These are phyloP conservation scores for Hypocryptadius cinnamomeus DNA, from an alignment of 2,113 vertebrate species.

Conservation along the genomic window DNA sequence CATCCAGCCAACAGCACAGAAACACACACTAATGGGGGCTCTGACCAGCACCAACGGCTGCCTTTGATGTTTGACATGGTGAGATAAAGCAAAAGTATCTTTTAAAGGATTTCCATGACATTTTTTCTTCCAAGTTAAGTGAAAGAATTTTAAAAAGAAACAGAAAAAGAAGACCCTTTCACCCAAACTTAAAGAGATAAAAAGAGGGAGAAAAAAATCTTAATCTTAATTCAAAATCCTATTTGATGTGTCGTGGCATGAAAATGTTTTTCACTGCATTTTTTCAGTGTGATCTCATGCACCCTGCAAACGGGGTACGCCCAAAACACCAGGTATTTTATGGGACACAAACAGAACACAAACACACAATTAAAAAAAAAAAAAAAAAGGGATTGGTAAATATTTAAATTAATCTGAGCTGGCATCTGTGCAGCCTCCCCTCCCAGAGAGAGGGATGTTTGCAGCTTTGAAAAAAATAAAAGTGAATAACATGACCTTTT, in stretches of 20 bases:
- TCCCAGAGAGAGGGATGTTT: conserved; percentile 46
- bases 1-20: neutral
- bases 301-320: conserved; percentile 79
- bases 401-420: conserved; percentile 61
- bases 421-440: conserved; percentile 59
- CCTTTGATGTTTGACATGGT: neutral
- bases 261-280: conserved; percentile 95
- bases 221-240: conserved; percentile 85
- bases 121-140: neutral
- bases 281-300: conserved; percentile 90
- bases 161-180: conserved; percentile 19
- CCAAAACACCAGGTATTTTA: conserved; percentile 81
- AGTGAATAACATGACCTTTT: conserved; percentile 51
- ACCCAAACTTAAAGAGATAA: conserved; percentile 35
- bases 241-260: conserved; percentile 91
- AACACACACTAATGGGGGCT: neutral
- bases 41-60: neutral
- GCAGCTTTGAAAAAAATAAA: conserved; percentile 42
- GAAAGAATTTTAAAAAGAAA: neutral
- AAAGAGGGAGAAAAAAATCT: conserved; percentile 70
- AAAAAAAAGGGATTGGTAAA: conserved; percentile 63
- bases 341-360: conserved; percentile 73
- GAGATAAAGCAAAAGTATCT: neutral
- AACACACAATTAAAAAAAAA: conserved; percentile 63
- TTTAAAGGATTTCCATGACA: neutral